Conservation (phyloP, 2,888 invertebrate species). For the Frankliniella fusca region DNA sequence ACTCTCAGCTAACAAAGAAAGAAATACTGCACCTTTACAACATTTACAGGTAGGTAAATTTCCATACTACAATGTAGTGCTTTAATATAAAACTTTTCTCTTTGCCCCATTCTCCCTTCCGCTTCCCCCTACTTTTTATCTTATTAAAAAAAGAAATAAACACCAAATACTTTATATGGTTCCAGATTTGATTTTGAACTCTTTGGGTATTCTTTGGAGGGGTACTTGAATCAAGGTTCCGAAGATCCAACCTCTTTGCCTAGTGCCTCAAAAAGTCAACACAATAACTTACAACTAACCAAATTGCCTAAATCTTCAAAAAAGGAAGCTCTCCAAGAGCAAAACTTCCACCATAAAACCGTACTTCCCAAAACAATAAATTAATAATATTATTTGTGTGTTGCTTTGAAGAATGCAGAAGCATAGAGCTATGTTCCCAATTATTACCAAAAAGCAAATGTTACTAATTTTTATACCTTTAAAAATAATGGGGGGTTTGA, state of each 20-base stretch:
- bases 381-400: too few species aligned
- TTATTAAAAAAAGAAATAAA: slow-evolving; percentile 22
- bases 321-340: neutral
- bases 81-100: slow-evolving; percentile 32
- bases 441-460: too few species aligned
- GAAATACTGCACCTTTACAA: slow-evolving; percentile 74
- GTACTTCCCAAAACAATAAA: too few species aligned
- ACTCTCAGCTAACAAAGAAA: slow-evolving; percentile 66
- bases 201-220: slow-evolving; percentile 76
- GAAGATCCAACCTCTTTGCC: neutral
- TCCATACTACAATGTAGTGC: neutral
- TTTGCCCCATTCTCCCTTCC: too few species aligned
- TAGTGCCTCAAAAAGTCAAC: neutral
- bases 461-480: too few species aligned
- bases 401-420: too few species aligned
- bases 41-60: slow-evolving; percentile 63
- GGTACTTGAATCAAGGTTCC: slow-evolving; percentile 54
- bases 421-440: too few species aligned
- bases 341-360: too few species aligned
- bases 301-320: neutral
- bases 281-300: neutral
- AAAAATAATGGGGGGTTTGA: too few species aligned
- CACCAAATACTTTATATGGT: slow-evolving; percentile 42
- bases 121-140: too few species aligned
- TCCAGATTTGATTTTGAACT: slow-evolving; percentile 78